Conservation (phyloP, 2,113 vertebrate genomes). For the Condylura cristata region DNA sequence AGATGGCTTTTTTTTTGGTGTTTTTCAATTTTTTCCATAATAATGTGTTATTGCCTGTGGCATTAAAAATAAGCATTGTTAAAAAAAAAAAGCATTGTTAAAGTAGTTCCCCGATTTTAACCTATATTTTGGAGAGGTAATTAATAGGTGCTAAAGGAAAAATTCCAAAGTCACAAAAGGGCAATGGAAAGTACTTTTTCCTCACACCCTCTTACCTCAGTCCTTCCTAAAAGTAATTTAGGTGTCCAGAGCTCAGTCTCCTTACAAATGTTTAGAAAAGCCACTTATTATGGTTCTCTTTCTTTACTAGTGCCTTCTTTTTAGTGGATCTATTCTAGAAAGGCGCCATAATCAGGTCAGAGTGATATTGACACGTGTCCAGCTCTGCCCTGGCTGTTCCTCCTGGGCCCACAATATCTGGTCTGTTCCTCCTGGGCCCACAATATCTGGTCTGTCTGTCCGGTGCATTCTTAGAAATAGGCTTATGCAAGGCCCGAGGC, state of each 20-base stretch:
- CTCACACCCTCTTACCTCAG: too few relatives aligned
- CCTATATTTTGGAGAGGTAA: neutral
- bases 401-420: neutral
- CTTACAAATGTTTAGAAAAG: neutral
- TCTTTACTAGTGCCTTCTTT: neutral
- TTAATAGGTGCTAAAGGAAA: neutral
- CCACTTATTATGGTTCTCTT: neutral
- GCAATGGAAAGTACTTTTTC: neutral
- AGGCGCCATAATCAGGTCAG: neutral
- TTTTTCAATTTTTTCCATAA: neutral
- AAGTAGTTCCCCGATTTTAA: neutral
- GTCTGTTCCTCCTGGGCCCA: neutral
- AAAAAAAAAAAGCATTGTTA: neutral
- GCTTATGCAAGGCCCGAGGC: neutral
- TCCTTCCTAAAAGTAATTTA: neutral
- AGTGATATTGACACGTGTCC: too few relatives aligned
- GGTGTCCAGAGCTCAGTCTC: neutral
- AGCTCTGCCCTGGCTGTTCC: neutral
- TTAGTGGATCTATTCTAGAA: neutral
- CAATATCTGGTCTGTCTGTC: neutral
- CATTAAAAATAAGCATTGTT: neutral
- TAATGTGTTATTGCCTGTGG: neutral
- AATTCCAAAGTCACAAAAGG: neutral
- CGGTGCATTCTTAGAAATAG: neutral
- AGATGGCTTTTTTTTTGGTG: neutral